Base-by-base conservation (phyloP, 64 coral and sea anemone genomes). In the Exaiptasia diaphana region DNA sequence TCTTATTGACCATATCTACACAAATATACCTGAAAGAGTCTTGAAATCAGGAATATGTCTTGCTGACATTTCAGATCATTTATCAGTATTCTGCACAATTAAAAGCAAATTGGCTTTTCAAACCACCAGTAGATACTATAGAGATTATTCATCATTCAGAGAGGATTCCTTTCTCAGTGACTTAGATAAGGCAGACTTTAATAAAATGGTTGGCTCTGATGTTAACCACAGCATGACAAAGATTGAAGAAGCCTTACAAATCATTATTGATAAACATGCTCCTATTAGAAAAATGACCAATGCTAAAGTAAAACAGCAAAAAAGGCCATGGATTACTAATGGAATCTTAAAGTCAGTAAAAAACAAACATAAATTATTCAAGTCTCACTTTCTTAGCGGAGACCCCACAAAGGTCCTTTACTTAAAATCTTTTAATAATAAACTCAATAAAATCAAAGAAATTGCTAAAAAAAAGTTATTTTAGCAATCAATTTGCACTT, bases 1-100 rank as follows among this genome's bases (percentile, higher is more conserved):
- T 32, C 55, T 86, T 21, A 86, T 86, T 76, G 83, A 86, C 27
- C 83, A 86, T 64, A 87, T 87, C 31, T 77, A 87, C 72, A 76
- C 83, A 18, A 87, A 87, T 46, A 24, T 25, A 76, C 83, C 83
- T 38, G 43, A 65, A 61, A 76, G 64, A 75, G 23, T 65, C 33
- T 8, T 77, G 9, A 41, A 65, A 49, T 68, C 83, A 49, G 83
- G 83, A 5, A 77, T 87, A 65, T 77, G 55, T 31, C 40, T 77
- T 3, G 71, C 73, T 33, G 72, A 87, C 29, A 75, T 87, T 52
- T 87, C 73, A 4, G 72, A 87, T 67, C 83, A 67, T 60, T 39
- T 77, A 29, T 57, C 83, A 10, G 11, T 20, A 1, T 77, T 87
- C 28, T 87, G 73, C 48, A 82, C 64, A 26, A 46, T 59, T 50